Base-by-base conservation (phyloP, 2,113 vertebrate genomes). In the Semicossyphus pulcher region DNA sequence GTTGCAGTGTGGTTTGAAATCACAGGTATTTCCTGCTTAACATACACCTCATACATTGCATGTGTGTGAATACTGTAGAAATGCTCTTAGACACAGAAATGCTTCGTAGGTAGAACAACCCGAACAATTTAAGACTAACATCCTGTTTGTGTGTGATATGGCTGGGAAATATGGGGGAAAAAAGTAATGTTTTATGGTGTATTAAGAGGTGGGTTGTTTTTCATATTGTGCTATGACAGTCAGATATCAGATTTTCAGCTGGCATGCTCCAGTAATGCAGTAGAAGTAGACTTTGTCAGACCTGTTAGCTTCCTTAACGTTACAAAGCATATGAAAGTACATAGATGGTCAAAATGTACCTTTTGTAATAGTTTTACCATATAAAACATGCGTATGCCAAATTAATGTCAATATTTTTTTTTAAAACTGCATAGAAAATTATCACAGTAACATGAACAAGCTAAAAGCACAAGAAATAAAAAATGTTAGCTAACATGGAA, bases 1-100 rank as follows among this genome's bases (percentile, higher is more conserved):
- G 93, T 91, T 25, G 93, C 95, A 0, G 93, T 97, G 45, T 99
- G 97, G 98, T 99, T 99, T 92, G 97, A 99, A 89, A 98, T 99
- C 93, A 95, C 93, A 72, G 97, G 98, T 99, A 94, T 84, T 85
- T 53, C 62, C 8, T 28, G 10, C 7, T 15, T 29, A 45, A 14
- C 20, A 1, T 42, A 5, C 14, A 0, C 1, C 29, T 63, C 54
- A 45, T 1, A n/a, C 41, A 42, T 44, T 12, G 2, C 29, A 7
- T 25, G 4, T 49, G 4, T 58, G 34, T 54, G 4, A 16, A 36
- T 16, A 28, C 32, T 62, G 39, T 20, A 14, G 39, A 66, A 57
- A 54, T 18, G n/a, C 44, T 63, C 7, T 32, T 7, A 51, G 26
- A 48, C 0, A 16, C 4, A 18, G 37, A 49, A 23, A 18, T 51